Conservation (phyloP, 2,797 vertebrate genomes). For the Thunnus albacares region DNA sequence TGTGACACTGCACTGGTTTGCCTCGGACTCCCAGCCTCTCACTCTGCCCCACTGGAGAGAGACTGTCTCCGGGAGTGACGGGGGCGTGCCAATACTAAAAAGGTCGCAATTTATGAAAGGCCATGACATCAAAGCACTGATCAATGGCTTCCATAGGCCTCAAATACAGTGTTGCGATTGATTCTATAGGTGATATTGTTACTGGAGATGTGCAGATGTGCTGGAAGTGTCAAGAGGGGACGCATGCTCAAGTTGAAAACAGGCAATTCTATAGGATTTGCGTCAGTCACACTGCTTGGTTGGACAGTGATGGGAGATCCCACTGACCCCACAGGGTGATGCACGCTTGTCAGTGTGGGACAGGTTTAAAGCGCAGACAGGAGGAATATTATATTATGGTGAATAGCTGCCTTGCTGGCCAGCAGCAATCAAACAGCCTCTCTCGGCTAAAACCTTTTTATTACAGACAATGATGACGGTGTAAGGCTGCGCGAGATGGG, state of each 20-base stretch:
- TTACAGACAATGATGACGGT: slow-evolving; percentile 47
- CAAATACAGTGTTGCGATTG: slow-evolving; percentile 58
- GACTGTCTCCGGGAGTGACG: slow-evolving; percentile 61
- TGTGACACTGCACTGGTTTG: slow-evolving; percentile 70
- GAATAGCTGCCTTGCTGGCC: slow-evolving; percentile 51
- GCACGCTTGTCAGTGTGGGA: slow-evolving; percentile 72
- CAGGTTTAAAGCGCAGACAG: slow-evolving; percentile 71
- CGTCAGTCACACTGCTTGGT: slow-evolving; percentile 72
- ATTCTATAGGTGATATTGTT: slow-evolving; percentile 81
- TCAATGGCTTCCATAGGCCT: slow-evolving; percentile 78
- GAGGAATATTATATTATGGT: slow-evolving; percentile 74
- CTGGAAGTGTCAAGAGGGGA: slow-evolving; percentile 70
- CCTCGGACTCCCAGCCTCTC: slow-evolving; percentile 38
- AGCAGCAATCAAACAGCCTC: slow-evolving; percentile 62
- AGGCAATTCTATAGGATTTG: slow-evolving; percentile 79
- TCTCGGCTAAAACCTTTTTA: slow-evolving; percentile 58
- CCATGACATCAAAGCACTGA: slow-evolving; percentile 77
- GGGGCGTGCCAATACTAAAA: slow-evolving; percentile 82
- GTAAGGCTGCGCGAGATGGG: slow-evolving; percentile 26
- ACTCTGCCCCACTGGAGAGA: slow-evolving; percentile 51
- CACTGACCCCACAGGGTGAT: slow-evolving; percentile 68
- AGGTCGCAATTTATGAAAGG: slow-evolving; percentile 85
- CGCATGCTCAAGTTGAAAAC: slow-evolving; percentile 67
- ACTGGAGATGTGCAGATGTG: slow-evolving; percentile 63
- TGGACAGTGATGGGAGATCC: slow-evolving; percentile 79